A percentile compares a stretch with the other conserved stretches of the same genome.
Conservation (phyloP, 2,797 vertebrate species). For the Manis javanica region DNA sequence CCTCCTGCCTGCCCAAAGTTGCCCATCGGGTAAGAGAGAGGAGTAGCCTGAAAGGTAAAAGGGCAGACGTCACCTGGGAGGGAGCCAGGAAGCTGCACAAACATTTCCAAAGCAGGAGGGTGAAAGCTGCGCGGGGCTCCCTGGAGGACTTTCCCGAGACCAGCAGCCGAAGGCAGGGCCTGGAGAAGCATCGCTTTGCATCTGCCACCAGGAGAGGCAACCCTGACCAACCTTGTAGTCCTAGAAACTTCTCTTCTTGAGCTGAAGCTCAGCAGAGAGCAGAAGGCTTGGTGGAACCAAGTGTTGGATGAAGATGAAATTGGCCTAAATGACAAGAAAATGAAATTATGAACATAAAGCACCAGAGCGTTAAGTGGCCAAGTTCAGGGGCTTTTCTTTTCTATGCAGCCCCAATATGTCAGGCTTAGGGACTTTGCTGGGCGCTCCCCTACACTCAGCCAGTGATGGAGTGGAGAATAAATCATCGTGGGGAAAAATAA, state of each 20-base stretch:
- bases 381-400: neutral
- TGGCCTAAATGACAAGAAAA: neutral
- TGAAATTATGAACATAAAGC: neutral
- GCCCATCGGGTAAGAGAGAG: neutral
- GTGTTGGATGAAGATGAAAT: neutral
- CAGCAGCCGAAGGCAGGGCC: neutral
- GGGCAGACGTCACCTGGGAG: neutral
- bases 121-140: neutral
- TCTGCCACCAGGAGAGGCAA: no score
- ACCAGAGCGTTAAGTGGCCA: neutral
- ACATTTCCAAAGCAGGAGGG: neutral
- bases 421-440: neutral
- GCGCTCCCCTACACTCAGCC: neutral
- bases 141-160: neutral
- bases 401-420: rapidly evolving
- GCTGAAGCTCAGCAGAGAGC: neutral
- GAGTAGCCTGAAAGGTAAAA: neutral
- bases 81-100: neutral
- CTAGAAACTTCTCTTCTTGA: neutral
- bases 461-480: neutral
- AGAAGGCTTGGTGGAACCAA: neutral
- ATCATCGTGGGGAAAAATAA: neutral
- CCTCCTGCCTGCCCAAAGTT: neutral
- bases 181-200: neutral
- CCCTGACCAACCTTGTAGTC: neutral